phyloP scores from a whole-genome alignment of 30 jellyfish, hydroid and myxozoan species.

The Hydra vulgaris region DNA sequence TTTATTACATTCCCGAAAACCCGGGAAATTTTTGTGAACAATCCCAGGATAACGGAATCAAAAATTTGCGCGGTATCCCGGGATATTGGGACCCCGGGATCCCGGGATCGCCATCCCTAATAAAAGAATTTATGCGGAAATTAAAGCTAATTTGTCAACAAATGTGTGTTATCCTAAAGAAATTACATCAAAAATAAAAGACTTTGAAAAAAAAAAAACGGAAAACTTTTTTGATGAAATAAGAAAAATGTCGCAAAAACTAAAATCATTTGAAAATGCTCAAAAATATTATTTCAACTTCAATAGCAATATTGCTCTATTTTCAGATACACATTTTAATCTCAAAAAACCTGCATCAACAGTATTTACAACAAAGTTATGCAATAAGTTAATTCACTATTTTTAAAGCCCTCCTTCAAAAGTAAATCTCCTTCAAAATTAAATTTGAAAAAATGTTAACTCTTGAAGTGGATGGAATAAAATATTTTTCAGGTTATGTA shows the following conservation, averaged over 20 bases:
- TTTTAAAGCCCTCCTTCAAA: not conserved
- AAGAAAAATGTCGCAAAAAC: not conserved
- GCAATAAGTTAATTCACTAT: not conserved
- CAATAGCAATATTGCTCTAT: constrained; percentile 1
- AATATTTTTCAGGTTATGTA: not conserved
- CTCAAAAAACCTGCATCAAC: not conserved
- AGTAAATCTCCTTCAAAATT: too few relatives aligned
- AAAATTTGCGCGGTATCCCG: too few relatives aligned
- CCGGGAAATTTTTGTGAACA: too few relatives aligned
- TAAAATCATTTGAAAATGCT: not conserved
- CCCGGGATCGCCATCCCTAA: too few relatives aligned
- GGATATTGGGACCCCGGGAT: too few relatives aligned
- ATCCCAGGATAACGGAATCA: too few relatives aligned
- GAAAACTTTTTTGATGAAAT: not conserved
- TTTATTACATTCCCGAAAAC: too few relatives aligned
- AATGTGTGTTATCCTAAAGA: constrained; percentile 2
- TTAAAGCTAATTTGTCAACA: constrained; percentile 3
- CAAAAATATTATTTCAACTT: too few relatives aligned
- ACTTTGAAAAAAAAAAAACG: not conserved
- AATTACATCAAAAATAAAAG: not conserved
- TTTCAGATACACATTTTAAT: constrained; percentile 1
- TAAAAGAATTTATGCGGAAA: not conserved
- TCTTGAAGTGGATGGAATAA: not conserved
- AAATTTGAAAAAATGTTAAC: not conserved
- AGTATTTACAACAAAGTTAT: not conserved